Percentiles rank a stretch among this genome's conserved stretches.
These are phyloP conservation scores for Rapana venosa DNA, from an alignment of 2,888 invertebrate genomes.

Conservation along the genomic window DNA sequence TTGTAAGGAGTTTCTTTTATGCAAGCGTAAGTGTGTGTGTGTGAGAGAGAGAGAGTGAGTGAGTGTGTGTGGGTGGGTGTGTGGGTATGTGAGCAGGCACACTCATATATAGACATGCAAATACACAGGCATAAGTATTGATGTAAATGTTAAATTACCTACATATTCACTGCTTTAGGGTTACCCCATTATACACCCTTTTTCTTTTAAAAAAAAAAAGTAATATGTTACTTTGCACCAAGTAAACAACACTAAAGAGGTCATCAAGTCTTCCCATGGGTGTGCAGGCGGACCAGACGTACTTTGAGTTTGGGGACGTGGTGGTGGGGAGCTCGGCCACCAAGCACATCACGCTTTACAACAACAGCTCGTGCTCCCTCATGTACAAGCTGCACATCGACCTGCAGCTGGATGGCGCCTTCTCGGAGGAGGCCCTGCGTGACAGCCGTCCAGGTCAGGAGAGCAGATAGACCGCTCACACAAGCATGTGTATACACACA, in stretches of 20 bases:
- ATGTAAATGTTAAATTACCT: too few relatives aligned
- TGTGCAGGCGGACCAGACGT: slow-evolving; percentile 69
- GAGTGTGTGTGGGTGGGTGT: too few relatives aligned
- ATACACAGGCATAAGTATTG: too few relatives aligned
- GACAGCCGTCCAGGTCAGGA: slow-evolving; percentile 63
- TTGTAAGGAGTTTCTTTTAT: background rate
- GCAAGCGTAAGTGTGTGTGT: background rate
- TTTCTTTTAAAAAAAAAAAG: too few relatives aligned
- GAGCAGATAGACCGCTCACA: background rate
- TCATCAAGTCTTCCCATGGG: background rate
- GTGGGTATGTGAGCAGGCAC: too few relatives aligned
- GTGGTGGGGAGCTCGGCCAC: slow-evolving; percentile 74
- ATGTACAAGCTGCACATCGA: slow-evolving; percentile 72
- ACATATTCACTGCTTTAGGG: too few relatives aligned
- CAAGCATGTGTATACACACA: background rate
- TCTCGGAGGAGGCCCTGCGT: slow-evolving; percentile 60
- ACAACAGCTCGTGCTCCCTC: slow-evolving; percentile 75
- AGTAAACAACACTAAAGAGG: too few relatives aligned
- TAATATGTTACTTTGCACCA: too few relatives aligned
- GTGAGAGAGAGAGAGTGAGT: too few relatives aligned
- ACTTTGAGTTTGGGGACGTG: slow-evolving; percentile 75
- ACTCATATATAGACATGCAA: too few relatives aligned
- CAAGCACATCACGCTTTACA: slow-evolving; percentile 68
- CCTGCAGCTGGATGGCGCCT: slow-evolving; percentile 69
- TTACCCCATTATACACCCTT: too few relatives aligned